phyloP scores from a whole-genome alignment of 2,888 invertebrate genomes.

The Patella depressa region DNA sequence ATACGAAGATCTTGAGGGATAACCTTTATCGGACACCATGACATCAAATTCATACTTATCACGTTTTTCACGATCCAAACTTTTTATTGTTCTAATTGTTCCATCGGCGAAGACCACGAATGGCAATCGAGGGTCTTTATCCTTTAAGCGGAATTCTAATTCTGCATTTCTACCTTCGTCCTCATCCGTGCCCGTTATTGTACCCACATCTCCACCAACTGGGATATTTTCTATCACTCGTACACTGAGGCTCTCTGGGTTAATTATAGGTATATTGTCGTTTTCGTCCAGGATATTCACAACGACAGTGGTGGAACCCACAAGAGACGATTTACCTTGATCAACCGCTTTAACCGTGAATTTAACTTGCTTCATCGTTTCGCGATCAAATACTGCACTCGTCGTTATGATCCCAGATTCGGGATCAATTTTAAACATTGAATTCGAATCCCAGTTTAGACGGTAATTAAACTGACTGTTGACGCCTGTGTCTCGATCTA shows the following conservation, averaged over 20 bases:
- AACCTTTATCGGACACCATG: slow-evolving; percentile 55
- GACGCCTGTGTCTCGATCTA: slow-evolving; percentile 32
- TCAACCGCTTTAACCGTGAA: slow-evolving; percentile 55
- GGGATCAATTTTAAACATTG: slow-evolving; percentile 49
- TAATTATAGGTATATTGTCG: slow-evolving; percentile 56
- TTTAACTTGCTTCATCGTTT: slow-evolving; percentile 42
- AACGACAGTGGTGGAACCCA: slow-evolving; percentile 49
- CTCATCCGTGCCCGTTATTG: slow-evolving; percentile 49
- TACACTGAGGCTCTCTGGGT: slow-evolving; percentile 40
- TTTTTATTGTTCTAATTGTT: slow-evolving; percentile 42
- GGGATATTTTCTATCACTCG: slow-evolving; percentile 47
- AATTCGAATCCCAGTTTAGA: slow-evolving; percentile 2
- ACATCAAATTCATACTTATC: slow-evolving; percentile 51
- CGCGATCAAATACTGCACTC: slow-evolving; percentile 52
- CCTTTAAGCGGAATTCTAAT: slow-evolving; percentile 17
- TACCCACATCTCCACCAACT: slow-evolving; percentile 46
- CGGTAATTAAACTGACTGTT: slow-evolving; percentile 25
- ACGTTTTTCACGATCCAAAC: slow-evolving; percentile 52
- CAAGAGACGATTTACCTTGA: slow-evolving; percentile 41
- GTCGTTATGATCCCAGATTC: slow-evolving; percentile 54
- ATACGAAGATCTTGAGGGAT: slow-evolving; percentile 47
- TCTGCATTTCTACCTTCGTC: slow-evolving; percentile 54
- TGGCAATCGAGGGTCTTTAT: slow-evolving; percentile 33
- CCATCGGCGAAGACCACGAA: slow-evolving; percentile 53
- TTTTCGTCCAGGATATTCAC: slow-evolving; percentile 54